phyloP scores from a whole-genome alignment of 92 coral and sea anemone genomes.

The Phenganax stokvisi region DNA sequence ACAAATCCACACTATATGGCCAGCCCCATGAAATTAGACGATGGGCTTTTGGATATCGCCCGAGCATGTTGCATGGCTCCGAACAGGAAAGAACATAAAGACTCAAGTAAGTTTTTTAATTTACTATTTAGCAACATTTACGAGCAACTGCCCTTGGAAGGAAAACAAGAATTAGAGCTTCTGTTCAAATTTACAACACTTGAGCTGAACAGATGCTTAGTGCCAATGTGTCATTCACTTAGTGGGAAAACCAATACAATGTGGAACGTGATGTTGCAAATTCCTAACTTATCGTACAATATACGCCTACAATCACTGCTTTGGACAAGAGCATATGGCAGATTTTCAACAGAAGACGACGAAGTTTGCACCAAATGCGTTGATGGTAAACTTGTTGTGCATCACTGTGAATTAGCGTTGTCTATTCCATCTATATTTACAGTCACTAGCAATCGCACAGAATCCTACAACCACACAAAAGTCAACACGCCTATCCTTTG shows the following conservation, averaged over 20 bases:
- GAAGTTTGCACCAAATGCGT: neutral
- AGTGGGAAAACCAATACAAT: neutral
- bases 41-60: slow-evolving; percentile 3
- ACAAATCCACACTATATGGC: neutral
- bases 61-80: slow-evolving; percentile 16
- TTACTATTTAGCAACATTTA: neutral
- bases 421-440: neutral
- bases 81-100: neutral
- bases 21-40: neutral
- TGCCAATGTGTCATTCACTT: neutral
- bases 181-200: neutral
- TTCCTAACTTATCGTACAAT: neutral
- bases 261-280: neutral
- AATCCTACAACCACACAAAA: neutral
- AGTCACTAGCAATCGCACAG: neutral
- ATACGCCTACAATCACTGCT: neutral
- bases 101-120: slow-evolving; percentile 7
- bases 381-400: neutral
- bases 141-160: neutral
- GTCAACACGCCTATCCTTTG: neutral
- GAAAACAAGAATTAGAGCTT: neutral
- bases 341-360: neutral
- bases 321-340: neutral
- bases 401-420: neutral
- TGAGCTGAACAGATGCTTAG: neutral